Conservation (phyloP, 2,797 vertebrate genomes). For the Alcedo quadribrachys region DNA sequence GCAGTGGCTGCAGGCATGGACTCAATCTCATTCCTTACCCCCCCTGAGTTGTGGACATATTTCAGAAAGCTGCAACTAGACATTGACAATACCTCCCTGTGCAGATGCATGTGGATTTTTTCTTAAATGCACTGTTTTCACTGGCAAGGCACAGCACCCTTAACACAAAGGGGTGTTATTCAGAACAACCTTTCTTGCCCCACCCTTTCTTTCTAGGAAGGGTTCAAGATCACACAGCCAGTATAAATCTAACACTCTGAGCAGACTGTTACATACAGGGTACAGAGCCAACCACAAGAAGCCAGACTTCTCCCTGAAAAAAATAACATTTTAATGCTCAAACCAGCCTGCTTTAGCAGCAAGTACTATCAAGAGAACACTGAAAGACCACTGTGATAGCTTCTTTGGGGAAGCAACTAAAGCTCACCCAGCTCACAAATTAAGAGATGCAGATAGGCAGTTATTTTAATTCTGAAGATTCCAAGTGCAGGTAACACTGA, state of each 20-base stretch:
- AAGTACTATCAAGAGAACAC: not conserved
- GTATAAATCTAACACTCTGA: not conserved
- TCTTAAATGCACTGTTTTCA: not conserved
- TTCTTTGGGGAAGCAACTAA: not conserved
- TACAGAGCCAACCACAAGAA: not conserved
- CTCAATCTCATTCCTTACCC: not conserved
- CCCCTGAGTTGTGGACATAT: too few species aligned
- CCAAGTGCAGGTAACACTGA: not conserved
- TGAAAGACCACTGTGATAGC: not conserved
- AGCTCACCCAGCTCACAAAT: not conserved
- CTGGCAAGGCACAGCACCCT: not conserved
- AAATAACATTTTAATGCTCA: not conserved
- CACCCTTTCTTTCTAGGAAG: not conserved
- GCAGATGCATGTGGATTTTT: not conserved
- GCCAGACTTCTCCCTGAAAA: not conserved
- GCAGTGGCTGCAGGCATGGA: not conserved
- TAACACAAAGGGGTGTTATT: not conserved
- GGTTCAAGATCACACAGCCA: not conserved
- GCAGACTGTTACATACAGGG: not conserved
- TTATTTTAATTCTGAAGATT: not conserved
- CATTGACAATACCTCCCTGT: not conserved
- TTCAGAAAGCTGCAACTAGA: not conserved
- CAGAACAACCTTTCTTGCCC: not conserved
- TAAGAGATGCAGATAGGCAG: not conserved
- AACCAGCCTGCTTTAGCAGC: not conserved